Evolutionary conservation across 1,140 invertebrate species (phyloP).

Genomic region (Drosophila nebulosa): DNA sequence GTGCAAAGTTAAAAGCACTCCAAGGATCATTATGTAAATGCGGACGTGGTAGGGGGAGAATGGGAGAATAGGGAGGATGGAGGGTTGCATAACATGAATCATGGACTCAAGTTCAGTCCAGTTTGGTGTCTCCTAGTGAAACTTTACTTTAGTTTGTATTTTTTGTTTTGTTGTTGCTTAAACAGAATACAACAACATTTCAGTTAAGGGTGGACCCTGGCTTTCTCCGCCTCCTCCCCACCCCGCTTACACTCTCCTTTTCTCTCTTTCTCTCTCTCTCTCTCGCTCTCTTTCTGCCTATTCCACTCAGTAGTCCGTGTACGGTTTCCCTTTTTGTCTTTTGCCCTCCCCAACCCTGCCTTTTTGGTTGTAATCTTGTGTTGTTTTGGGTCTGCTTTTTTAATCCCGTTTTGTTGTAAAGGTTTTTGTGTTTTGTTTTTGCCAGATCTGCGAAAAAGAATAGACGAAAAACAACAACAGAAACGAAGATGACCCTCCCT

Average conservation of each 20-base stretch:
- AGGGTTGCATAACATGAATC: not conserved
- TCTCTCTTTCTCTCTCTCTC: not conserved
- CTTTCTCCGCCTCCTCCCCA: not conserved
- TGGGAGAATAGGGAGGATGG: not conserved
- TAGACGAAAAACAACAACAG: not conserved
- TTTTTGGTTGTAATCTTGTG: conserved; percentile 52
- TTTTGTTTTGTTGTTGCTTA: not conserved
- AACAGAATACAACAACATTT: not conserved
- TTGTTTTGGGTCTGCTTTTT: conserved; percentile 51
- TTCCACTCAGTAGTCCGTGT: not conserved
- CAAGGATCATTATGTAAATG: conserved; percentile 56
- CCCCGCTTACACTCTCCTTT: no score
- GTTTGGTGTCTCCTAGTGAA: conserved; percentile 1
- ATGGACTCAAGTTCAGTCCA: not conserved
- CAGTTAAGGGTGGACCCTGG: conserved; percentile 26
- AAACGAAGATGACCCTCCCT: not conserved
- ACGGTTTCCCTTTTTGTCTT: not conserved
- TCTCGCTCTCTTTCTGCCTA: not conserved
- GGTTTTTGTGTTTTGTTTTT: conserved; percentile 41
- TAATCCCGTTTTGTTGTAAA: conserved; percentile 65
- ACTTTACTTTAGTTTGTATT: conserved; percentile 4
- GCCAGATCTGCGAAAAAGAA: conserved; percentile 37
- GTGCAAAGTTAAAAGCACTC: conserved; percentile 68
- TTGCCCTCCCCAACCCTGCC: not conserved
- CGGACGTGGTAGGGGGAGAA: not conserved